Evolutionary conservation across 1,140 invertebrate genomes (phyloP).

Genomic region (Helicoverpa armigera): DNA sequence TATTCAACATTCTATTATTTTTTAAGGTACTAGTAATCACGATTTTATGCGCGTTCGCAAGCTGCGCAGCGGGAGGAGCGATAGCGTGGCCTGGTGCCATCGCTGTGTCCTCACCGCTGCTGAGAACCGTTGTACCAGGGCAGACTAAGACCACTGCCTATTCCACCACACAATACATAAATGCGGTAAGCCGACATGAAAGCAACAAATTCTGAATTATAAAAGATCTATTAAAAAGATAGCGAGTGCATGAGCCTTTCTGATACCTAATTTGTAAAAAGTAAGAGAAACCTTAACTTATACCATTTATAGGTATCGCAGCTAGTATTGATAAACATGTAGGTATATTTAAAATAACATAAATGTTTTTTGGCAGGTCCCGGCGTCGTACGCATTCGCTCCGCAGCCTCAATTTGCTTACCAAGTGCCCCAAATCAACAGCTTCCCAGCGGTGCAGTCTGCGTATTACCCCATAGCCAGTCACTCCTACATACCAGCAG

Average conservation of each 20-base stretch:
- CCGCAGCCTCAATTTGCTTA: conserved; percentile 70
- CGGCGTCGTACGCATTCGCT: conserved; percentile 60
- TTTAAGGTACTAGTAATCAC: conserved; percentile 62
- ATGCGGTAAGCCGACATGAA: conserved; percentile 63
- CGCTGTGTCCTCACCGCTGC: conserved; percentile 53
- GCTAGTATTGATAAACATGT: background rate
- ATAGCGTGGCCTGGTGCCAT: conserved; percentile 71
- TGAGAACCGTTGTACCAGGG: conserved; percentile 61
- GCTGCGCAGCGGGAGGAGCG: conserved; percentile 56
- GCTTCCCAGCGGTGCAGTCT: conserved; percentile 55
- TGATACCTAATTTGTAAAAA: no score
- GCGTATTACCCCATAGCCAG: conserved; percentile 61
- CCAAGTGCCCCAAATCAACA: conserved; percentile 63
- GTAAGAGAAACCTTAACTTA: background rate
- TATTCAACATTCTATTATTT: background rate
- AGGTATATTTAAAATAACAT: background rate
- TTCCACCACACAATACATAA: conserved; percentile 76
- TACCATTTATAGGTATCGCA: background rate
- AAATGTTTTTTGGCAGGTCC: conserved; percentile 60
- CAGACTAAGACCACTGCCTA: conserved; percentile 72
- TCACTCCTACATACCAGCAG: conserved; percentile 61
- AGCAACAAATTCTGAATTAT: no score
- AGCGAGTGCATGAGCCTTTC: no score
- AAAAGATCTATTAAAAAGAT: no score
- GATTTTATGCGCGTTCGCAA: conserved; percentile 63